Evolutionary conservation across 2,113 vertebrate genomes (phyloP).

Genomic region (Thamnaconus septentrionalis): DNA sequence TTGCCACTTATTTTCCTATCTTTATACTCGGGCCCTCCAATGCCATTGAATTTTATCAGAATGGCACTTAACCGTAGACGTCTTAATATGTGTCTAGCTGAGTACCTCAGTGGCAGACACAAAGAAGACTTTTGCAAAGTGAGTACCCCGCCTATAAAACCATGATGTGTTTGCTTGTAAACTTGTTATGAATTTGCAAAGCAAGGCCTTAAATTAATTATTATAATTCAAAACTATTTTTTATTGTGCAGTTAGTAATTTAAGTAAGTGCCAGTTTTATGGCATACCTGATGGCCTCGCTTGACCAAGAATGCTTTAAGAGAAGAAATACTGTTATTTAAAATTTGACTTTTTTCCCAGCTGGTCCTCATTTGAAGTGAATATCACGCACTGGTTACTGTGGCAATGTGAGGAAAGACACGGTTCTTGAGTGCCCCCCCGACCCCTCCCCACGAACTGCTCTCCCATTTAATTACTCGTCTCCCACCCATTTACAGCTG

Average conservation of each 20-base stretch:
- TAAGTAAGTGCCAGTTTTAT: neutral
- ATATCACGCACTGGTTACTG: neutral
- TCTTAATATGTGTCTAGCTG: too few species aligned
- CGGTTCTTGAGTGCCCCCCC: slow-evolving; percentile 4
- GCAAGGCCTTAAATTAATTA: too few species aligned
- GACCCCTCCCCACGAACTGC: slow-evolving; percentile 16
- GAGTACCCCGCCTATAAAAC: too few species aligned
- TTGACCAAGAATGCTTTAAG: slow-evolving; percentile 7
- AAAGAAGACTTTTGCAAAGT: too few species aligned
- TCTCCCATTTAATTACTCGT: slow-evolving; percentile 24
- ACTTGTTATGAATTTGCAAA: too few species aligned
- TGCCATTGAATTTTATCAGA: too few species aligned
- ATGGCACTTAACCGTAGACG: too few species aligned
- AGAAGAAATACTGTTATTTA: slow-evolving; percentile 8
- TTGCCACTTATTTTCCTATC: too few species aligned
- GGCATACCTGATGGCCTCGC: neutral
- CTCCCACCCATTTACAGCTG: slow-evolving; percentile 35
- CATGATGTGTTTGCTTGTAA: too few species aligned
- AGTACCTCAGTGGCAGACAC: too few species aligned
- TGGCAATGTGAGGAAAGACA: slow-evolving; percentile 10
- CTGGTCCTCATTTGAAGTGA: slow-evolving; percentile 11
- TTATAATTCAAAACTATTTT: neutral
- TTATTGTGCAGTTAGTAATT: neutral
- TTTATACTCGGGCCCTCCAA: too few species aligned
- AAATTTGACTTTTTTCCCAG: neutral